These are phyloP conservation scores for Alsophila aescularia DNA, from an alignment of 2,888 invertebrate species.

Conservation along the genomic window DNA sequence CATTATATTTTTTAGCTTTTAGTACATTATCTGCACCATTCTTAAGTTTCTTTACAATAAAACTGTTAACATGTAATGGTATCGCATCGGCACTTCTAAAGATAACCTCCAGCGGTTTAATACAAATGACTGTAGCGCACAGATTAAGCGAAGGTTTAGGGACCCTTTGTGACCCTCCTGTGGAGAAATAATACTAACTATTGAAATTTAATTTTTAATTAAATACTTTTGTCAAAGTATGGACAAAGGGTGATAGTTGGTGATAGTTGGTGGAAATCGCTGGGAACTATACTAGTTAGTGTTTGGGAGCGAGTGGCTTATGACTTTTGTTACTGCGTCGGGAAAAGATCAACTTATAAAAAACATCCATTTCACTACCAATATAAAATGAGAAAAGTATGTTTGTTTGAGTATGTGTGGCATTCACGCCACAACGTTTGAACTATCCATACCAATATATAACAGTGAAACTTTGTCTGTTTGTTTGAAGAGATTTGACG, in stretches of 20 bases:
- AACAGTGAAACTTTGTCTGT: no score
- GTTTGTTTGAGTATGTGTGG: no score
- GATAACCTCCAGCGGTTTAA: conserved; percentile 38
- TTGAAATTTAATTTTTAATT: conserved; percentile 38
- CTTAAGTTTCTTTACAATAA: no score
- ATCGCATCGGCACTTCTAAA: conserved; percentile 6
- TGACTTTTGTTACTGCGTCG: no score
- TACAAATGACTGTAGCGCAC: conserved; percentile 49
- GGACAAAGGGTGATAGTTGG: not conserved
- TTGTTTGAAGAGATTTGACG: no score
- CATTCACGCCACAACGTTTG: no score
- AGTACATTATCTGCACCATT: no score
- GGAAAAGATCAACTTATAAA: no score
- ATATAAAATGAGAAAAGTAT: no score
- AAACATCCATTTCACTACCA: no score
- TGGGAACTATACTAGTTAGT: not conserved
- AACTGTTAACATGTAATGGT: conserved; percentile 1
- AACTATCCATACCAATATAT: no score
- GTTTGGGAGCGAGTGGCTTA: not conserved
- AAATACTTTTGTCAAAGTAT: not conserved
- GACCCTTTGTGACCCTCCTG: conserved; percentile 25
- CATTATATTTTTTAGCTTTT: no score
- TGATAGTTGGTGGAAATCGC: not conserved
- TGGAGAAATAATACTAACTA: conserved; percentile 12
- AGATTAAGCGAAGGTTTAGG: conserved; percentile 45